Conservation (phyloP, 2,888 invertebrate species). For the Spodoptera picta region DNA sequence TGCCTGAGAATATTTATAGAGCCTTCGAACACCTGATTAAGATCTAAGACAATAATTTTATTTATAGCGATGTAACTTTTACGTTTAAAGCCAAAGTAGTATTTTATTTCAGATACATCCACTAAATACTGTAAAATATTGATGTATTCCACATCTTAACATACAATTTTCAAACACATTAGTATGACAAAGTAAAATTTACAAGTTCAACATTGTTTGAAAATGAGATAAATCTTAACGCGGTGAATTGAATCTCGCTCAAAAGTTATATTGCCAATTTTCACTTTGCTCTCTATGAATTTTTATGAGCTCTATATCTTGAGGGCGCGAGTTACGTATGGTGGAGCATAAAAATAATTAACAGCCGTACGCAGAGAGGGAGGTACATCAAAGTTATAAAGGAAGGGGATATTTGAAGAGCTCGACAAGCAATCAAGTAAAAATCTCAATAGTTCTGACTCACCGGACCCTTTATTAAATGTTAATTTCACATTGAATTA, state of each 20-base stretch:
- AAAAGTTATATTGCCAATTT: conserved; percentile 73
- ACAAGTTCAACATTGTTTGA: conserved; percentile 35
- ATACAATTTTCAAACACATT: conserved; percentile 16
- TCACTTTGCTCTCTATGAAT: conserved; percentile 79
- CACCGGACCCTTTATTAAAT: conserved; percentile 87
- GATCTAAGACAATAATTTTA: conserved; percentile 22
- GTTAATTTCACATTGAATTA: conserved; percentile 86
- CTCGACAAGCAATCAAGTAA: conserved; percentile 88
- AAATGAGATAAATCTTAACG: conserved; percentile 52
- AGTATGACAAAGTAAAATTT: conserved; percentile 16
- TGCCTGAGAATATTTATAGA: conserved; percentile 53
- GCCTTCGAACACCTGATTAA: conserved; percentile 33
- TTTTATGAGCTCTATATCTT: conserved; percentile 82
- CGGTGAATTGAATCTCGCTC: conserved; percentile 63
- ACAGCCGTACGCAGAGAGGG: conserved; percentile 73
- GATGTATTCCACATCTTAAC: neutral
- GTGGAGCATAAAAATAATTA: conserved; percentile 86
- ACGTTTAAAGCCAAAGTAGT: no score
- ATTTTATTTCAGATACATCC: neutral
- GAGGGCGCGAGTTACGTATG: conserved; percentile 79
- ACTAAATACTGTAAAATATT: neutral
- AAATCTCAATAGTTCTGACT: conserved; percentile 87
- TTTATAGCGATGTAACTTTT: conserved; percentile 4
- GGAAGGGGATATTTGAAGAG: conserved; percentile 86
- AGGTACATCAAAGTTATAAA: conserved; percentile 86